phyloP scores from a whole-genome alignment of 2,797 vertebrate genomes.

The Notamacropus eugenii region DNA sequence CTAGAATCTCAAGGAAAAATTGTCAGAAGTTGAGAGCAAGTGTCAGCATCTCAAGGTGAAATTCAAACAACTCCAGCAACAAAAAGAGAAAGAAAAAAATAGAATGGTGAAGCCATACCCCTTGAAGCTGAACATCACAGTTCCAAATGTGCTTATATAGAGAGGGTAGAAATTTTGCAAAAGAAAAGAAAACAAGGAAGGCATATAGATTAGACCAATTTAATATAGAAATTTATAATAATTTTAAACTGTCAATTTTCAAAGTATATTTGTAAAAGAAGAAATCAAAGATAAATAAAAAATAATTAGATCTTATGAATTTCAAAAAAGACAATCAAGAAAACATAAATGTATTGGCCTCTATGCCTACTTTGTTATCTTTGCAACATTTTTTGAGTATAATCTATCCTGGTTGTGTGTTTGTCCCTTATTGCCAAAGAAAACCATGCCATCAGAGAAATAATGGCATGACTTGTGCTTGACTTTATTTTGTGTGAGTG shows the following conservation, averaged over 20 bases:
- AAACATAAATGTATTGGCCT: not conserved
- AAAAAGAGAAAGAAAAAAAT: slow-evolving; percentile 91
- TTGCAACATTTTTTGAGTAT: not conserved
- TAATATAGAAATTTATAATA: not conserved
- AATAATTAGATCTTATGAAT: not conserved
- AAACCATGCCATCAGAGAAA: no score
- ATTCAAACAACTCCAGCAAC: slow-evolving; percentile 95
- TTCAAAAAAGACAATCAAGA: not conserved
- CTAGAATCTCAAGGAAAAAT: slow-evolving; percentile 90
- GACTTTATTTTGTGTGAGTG: no score
- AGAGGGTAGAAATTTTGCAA: not conserved
- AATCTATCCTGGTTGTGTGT: not conserved
- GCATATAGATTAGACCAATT: not conserved
- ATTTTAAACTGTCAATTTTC: not conserved
- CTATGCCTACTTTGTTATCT: not conserved
- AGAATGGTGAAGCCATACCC: slow-evolving; percentile 80
- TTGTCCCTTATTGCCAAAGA: no score
- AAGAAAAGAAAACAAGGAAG: not conserved
- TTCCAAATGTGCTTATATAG: not conserved
- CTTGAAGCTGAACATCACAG: not conserved
- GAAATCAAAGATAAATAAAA: not conserved
- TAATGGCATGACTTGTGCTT: no score
- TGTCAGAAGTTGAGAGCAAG: slow-evolving; percentile 91
- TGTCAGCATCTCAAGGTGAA: slow-evolving; percentile 94
- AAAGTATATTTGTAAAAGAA: not conserved